A percentile compares a stretch with the other conserved stretches of the same genome.
Evolutionary conservation across 2,888 invertebrate species (phyloP).

Genomic region (Drosophila borborema): DNA sequence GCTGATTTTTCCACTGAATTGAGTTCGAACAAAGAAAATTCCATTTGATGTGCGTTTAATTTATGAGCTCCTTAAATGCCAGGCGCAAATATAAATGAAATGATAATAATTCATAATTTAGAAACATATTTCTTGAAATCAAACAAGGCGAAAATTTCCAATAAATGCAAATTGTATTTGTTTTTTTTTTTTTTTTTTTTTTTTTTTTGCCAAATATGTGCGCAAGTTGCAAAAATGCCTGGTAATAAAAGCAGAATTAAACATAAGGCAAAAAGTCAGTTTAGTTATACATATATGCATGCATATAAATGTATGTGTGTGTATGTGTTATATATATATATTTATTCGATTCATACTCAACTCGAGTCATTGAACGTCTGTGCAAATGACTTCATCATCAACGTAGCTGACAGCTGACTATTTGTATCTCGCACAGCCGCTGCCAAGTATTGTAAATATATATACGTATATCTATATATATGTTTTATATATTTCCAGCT

Average conservation of each 20-base stretch:
- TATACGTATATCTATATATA: background rate
- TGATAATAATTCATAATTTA: slow-evolving; percentile 32
- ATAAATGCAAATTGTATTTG: slow-evolving; percentile 54
- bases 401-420: slow-evolving; percentile 47
- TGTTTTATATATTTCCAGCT: slow-evolving; percentile 13
- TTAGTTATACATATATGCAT: background rate
- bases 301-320: background rate
- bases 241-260: slow-evolving; percentile 42
- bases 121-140: slow-evolving; percentile 12
- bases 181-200: slow-evolving; percentile 24
- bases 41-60: slow-evolving; percentile 30
- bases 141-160: slow-evolving; percentile 31
- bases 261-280: slow-evolving; percentile 19
- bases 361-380: slow-evolving; percentile 66
- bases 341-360: slow-evolving; percentile 29
- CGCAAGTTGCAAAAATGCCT: slow-evolving; percentile 31
- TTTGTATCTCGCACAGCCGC: slow-evolving; percentile 34
- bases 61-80: slow-evolving; percentile 36
- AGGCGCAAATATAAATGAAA: slow-evolving; percentile 18
- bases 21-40: slow-evolving; percentile 24
- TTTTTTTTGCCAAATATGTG: slow-evolving; percentile 58
- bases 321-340: background rate
- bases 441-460: slow-evolving; percentile 24
- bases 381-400: slow-evolving; percentile 65
- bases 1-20: slow-evolving; percentile 1